Conservation (phyloP, 2,888 invertebrate genomes). For the Pollenia amentaria region DNA sequence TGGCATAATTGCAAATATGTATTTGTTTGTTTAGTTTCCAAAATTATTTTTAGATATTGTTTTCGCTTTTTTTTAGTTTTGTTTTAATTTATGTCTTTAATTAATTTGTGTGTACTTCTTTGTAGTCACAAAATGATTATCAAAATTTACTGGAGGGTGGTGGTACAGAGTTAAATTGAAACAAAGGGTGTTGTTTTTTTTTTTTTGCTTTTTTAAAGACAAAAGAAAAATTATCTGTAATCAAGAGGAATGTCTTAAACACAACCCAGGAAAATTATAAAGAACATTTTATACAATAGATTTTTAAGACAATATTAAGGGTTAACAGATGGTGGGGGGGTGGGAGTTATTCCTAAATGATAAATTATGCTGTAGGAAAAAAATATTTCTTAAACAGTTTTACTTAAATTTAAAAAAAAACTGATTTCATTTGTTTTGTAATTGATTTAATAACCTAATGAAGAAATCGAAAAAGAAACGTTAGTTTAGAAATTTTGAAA, state of each 20-base stretch:
- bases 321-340: too few relatives aligned
- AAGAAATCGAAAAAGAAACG: too few relatives aligned
- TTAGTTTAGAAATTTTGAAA: too few relatives aligned
- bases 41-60: not conserved
- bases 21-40: not conserved
- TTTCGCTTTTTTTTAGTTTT: not conserved
- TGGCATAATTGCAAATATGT: slow-evolving; percentile 45
- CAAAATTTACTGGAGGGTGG: slow-evolving; percentile 61
- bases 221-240: not conserved
- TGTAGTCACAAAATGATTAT: slow-evolving; percentile 65
- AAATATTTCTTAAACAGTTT: too few relatives aligned
- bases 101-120: slow-evolving; percentile 5
- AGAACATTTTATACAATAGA: too few relatives aligned
- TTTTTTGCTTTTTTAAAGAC: not conserved
- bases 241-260: not conserved
- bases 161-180: slow-evolving; percentile 59
- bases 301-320: too few relatives aligned
- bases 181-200: slow-evolving; percentile 12
- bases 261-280: not conserved
- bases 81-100: slow-evolving; percentile 7
- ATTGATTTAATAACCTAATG: too few relatives aligned
- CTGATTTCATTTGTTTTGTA: too few relatives aligned
- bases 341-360: too few relatives aligned
- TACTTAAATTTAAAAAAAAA: too few relatives aligned
- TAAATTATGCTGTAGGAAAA: too few relatives aligned